Percentiles rank a stretch among this genome's conserved stretches.
Evolutionary conservation across 2,113 vertebrate genomes (phyloP).

Genomic region (Poeciliopsis occidentalis): DNA sequence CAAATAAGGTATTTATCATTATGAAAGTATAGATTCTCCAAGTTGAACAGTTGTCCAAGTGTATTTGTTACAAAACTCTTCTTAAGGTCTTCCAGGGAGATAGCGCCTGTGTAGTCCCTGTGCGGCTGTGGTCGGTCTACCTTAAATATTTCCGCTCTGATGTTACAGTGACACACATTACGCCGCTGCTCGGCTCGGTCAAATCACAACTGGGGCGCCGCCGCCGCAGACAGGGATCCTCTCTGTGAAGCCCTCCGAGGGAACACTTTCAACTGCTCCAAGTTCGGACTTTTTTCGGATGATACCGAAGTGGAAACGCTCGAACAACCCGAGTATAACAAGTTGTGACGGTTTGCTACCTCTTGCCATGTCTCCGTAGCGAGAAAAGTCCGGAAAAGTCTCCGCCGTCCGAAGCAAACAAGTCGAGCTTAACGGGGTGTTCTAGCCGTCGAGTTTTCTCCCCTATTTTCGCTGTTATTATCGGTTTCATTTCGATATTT

Average conservation of each 20-base stretch:
- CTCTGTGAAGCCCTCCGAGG: neutral
- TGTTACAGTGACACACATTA: conserved; percentile 4
- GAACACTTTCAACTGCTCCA: neutral
- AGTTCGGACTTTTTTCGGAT: neutral
- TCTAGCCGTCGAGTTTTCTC: neutral
- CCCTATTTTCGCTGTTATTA: neutral
- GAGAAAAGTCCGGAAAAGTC: neutral
- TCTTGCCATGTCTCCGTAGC: neutral
- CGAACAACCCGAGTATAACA: neutral
- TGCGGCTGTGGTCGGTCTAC: conserved; percentile 13
- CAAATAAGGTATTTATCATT: neutral
- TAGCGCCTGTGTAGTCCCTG: neutral
- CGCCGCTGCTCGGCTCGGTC: conserved; percentile 24
- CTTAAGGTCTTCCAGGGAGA: conserved; percentile 47
- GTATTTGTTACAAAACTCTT: neutral
- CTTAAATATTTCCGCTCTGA: conserved; percentile 56
- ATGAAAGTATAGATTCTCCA: neutral
- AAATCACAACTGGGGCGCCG: conserved; percentile 49
- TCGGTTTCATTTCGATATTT: neutral
- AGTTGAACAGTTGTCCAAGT: neutral
- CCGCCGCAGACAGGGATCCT: neutral
- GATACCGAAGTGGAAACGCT: neutral
- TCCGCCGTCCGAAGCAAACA: neutral
- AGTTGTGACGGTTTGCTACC: neutral
- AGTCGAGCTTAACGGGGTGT: neutral